Base-by-base conservation (phyloP, 1,140 invertebrate species). In the Adoxophyes honmai region DNA sequence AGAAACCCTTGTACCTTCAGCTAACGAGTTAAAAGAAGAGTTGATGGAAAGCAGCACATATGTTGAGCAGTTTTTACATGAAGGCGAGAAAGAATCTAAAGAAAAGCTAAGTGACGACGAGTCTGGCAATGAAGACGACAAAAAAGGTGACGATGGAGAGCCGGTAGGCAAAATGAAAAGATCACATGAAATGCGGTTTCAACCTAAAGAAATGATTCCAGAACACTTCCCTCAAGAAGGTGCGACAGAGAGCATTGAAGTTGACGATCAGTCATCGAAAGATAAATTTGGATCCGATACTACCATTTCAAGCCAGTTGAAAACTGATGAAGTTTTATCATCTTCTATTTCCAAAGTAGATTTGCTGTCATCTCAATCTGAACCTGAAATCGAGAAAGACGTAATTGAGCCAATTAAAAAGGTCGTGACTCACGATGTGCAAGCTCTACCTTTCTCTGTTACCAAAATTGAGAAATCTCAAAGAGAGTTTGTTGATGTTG, bases 111-210 rank as follows among this genome's bases (percentile, higher is more conserved):
- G 80, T 68, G 84, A 87, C 36, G 84, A 87, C 48, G 91, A 91
- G 66, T 91, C 89, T 33, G 90, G 86, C 55, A 90, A 91, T 70
- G 90, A 91, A 52, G 86, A 89, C 16, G 87, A 89, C 36, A 71
- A 75, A 52, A 83, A 82, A 64, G 65, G 57, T 18, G 78, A 75
- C 60, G 39, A 62, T 61, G 67, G 80, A 48, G 90, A 91, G 61
- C 81, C 91, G 37, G 87, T 92, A 8, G 91, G 90, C 18, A 91
- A 93, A 67, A 96, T 97, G 95, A 97, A 96, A 78, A 89, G 96
- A 58, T 97, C 95, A 0, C 94, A 95, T 62, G 96, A 97, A 88
- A 97, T 97, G 95, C 95, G 95, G 62, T 97, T 97, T 79, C 94
- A 94, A 73, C 94, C 95, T 10, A 93, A 92, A 82, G 86, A 90